phyloP scores from a whole-genome alignment of 2,113 vertebrate species.

The Aptenodytes forsteri region DNA sequence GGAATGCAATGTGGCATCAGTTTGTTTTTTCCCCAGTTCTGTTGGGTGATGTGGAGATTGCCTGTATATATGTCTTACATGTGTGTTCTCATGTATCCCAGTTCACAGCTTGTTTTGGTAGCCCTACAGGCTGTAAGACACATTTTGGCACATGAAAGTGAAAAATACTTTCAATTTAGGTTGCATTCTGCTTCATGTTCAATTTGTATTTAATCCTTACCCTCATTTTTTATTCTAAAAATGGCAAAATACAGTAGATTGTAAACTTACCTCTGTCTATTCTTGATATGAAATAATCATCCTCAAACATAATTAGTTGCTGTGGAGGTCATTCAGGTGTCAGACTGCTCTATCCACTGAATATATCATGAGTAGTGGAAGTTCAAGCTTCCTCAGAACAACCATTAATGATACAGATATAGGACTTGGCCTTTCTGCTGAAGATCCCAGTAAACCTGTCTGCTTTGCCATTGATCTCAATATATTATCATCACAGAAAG shows the following conservation, averaged over 20 bases:
- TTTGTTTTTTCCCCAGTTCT: background rate
- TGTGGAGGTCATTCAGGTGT: background rate
- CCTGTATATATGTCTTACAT: background rate
- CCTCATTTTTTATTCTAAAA: background rate
- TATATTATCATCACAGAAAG: background rate
- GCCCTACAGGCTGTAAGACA: background rate
- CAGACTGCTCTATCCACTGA: background rate
- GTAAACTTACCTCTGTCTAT: background rate
- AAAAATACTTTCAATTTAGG: background rate
- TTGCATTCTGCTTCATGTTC: background rate
- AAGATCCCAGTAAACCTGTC: constrained; percentile 19
- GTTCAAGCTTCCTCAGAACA: background rate
- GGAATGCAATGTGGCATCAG: background rate
- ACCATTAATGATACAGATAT: background rate
- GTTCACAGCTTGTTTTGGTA: background rate
- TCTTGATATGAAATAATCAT: constrained; percentile 7
- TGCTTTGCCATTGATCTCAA: background rate
- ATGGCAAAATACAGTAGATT: background rate
- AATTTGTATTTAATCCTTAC: background rate
- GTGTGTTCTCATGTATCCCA: background rate
- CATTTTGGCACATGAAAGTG: background rate
- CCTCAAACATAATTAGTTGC: constrained; percentile 24
- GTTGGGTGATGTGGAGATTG: background rate
- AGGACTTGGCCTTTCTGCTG: background rate
- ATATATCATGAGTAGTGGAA: background rate